Evolutionary conservation across 2,797 vertebrate species (phyloP).

Genomic region (Lepus oiostolus): DNA sequence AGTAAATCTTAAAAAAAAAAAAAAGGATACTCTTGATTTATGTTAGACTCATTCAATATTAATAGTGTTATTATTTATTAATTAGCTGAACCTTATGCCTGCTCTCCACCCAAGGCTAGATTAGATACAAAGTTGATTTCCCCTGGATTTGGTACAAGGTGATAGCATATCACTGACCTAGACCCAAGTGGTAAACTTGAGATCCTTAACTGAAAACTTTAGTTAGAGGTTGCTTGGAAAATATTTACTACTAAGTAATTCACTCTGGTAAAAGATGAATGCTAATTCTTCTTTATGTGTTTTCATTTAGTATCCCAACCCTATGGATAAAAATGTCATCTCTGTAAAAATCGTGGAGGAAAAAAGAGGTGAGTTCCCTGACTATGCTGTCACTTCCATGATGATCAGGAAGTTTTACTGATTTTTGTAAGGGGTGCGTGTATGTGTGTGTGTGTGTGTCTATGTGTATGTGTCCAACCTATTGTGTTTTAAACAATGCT

Average conservation of each 20-base stretch:
- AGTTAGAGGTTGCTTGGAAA: constrained; percentile 47
- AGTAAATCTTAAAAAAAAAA: no score
- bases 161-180: background rate
- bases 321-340: constrained; percentile 87
- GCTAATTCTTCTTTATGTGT: constrained; percentile 63
- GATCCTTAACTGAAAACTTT: background rate
- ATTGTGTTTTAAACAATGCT: background rate
- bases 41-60: background rate
- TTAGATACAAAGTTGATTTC: background rate
- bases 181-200: background rate
- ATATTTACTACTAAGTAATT: constrained; percentile 10
- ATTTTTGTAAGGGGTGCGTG: background rate
- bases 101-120: background rate
- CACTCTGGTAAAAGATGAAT: background rate
- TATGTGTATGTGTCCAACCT: background rate
- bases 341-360: constrained; percentile 87
- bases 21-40: background rate
- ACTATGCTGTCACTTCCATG: background rate
- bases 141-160: background rate
- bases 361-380: constrained; percentile 85
- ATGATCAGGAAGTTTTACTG: background rate
- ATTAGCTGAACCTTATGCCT: background rate
- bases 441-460: background rate
- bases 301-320: constrained; percentile 87
- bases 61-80: background rate